Conservation (phyloP, 2,113 vertebrate species). For the Recurvirostra avosetta region DNA sequence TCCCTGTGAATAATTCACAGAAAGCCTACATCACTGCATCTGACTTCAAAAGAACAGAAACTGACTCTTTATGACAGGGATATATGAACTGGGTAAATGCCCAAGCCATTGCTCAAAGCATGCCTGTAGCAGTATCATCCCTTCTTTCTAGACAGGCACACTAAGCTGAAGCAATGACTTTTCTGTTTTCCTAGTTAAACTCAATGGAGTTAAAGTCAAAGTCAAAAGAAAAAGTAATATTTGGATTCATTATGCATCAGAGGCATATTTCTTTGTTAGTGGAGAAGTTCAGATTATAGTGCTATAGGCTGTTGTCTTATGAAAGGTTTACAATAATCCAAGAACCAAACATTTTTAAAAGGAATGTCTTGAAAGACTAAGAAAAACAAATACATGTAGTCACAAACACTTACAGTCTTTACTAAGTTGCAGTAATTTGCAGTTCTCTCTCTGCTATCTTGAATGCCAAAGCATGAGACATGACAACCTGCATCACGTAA, state of each 20-base stretch:
- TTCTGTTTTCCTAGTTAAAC: conserved; percentile 50
- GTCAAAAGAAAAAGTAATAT: conserved; percentile 51
- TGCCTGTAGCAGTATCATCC: conserved; percentile 44
- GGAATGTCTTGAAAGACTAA: background rate
- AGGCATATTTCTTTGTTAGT: background rate
- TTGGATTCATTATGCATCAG: conserved; percentile 26
- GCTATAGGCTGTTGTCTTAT: background rate
- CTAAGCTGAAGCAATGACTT: conserved; percentile 38
- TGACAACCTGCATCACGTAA: background rate
- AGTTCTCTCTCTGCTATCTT: background rate
- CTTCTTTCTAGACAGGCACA: background rate
- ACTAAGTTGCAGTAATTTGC: background rate
- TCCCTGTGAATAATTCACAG: conserved; percentile 28
- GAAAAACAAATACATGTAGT: background rate
- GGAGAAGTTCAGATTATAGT: background rate
- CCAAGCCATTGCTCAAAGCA: conserved; percentile 61
- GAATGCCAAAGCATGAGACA: background rate
- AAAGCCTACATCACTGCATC: background rate
- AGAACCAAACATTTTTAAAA: background rate
- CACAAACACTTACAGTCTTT: background rate
- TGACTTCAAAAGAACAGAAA: conserved; percentile 54
- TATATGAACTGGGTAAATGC: conserved; percentile 63
- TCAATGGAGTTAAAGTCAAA: conserved; percentile 57
- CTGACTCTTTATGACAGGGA: conserved; percentile 64
- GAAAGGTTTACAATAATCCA: background rate